Evolutionary conservation across 2,797 vertebrate species (phyloP), one percentile per base, ranked within the genome.

Genomic region (Molossus molossus): DNA sequence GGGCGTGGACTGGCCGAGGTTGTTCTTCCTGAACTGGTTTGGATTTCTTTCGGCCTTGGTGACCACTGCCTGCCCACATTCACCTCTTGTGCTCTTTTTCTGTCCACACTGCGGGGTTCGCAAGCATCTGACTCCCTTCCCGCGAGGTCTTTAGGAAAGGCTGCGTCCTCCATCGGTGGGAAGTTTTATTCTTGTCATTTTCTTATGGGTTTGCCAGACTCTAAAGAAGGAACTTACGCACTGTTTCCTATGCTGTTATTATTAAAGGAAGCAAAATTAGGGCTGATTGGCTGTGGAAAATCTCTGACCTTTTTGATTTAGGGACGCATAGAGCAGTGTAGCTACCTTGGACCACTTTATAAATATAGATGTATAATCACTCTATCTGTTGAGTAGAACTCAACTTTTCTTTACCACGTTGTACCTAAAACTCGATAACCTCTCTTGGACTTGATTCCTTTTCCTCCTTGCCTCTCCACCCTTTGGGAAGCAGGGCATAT

Each of bases 381-480:
- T 25, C 58, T 50, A 73, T 93, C 77, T 85, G 88, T 94, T 87
- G 85, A 83, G 72, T 45, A 87, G 73, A 82, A 70, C 20, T 48
- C 27, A 81, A 29, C 58, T 91, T 60, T 86, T 75, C 45, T 83
- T 75, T 29, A 55, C 53, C 15, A 5, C n/a, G 0, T 58, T 85
- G 76, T 70, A 45, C 57, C 75, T 57, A 72, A 87, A 94, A 15
- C 21, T 33, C 69, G n/a, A 9, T 25, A 18, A 50, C 75, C 23
- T 89, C 18, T 65, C 27, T 0, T 5, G 27, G 65, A 53, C 23
- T 58, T 91, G 67, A 50, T 83, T 73, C 50, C 17, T 14, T 23
- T 14, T 29, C 11, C 23, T 25, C 48, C 58, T 37, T 60, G 23
- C 50, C 14, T 50, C 48, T 53, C 5, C 20, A 48, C 33, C 40